Percentiles rank a stretch among this genome's conserved stretches.
Conservation (phyloP, 53 echinoderm and acorn worm genomes). For the Henricia sp. region DNA sequence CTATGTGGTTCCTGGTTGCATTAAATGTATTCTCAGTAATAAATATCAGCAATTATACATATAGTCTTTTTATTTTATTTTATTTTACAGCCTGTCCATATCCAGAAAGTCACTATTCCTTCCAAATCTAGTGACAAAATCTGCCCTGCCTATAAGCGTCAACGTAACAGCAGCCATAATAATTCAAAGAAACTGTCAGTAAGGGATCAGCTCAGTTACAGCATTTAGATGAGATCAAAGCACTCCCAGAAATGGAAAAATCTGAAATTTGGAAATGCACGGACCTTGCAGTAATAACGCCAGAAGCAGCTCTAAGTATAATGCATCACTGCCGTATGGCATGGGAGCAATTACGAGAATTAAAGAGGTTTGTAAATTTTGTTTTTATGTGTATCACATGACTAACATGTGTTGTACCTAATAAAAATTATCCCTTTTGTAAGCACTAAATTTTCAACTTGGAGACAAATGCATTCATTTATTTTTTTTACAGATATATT, state of each 20-base stretch:
- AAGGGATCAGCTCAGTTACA: too few relatives aligned
- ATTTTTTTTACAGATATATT: background rate
- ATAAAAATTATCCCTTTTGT: too few relatives aligned
- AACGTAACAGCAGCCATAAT: background rate
- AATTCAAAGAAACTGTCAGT: background rate
- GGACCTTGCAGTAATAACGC: conserved; percentile 1
- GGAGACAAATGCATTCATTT: background rate
- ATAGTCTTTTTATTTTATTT: too few relatives aligned
- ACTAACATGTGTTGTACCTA: background rate
- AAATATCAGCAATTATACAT: too few relatives aligned
- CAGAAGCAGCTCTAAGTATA: conserved; percentile 28
- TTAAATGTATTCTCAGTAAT: too few relatives aligned
- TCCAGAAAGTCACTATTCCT: background rate
- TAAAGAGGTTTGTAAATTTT: conserved; percentile 11
- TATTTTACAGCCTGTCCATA: conserved; percentile 21
- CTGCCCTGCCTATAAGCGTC: background rate
- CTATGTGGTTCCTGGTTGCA: too few relatives aligned
- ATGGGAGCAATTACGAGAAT: conserved; percentile 58
- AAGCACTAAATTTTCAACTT: background rate
- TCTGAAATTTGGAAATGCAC: background rate
- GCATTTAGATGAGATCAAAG: background rate
- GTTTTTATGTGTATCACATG: background rate
- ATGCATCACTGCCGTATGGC: conserved; percentile 54
- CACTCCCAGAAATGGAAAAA: background rate
- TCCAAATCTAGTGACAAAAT: background rate